Base-by-base conservation (phyloP, 1,140 invertebrate genomes). In the Harpegnathos saltator region DNA sequence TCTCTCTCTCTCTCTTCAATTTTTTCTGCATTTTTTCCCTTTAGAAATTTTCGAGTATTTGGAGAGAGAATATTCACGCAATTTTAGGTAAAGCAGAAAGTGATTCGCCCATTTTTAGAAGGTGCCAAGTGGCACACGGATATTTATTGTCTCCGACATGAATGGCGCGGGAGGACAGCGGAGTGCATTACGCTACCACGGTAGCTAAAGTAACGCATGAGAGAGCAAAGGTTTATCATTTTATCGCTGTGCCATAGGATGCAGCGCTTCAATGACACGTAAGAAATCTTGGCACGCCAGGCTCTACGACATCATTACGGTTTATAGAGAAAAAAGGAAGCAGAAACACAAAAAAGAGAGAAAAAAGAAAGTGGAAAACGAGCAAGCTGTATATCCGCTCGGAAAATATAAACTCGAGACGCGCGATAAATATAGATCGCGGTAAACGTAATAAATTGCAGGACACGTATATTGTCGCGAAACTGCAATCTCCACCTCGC, bases 171-270 rank as follows among this genome's bases (percentile, higher is more conserved):
- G 56, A 24, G 52, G 22, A 54, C 19, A 33, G 59, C 33, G 24
- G n/a, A 66, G 58, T 59, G 48, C 78, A 86, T 77, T 83, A 86
- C 38, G 58, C 58, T 24, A 19, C 19, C 54, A 73, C 69, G 74
- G 72, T 87, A 59, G 71, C 38, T 63, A 15, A 58, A 56, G 77
- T 56, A 82, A 82, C 61, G 85, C 77, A 84, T 56, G 63, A 75
- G 17, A 26, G 83, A 82, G 83, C 83, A 87, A 88, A 82, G 77
- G 83, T 88, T 88, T 88, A 88, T 88, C 77, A 77, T 78, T 88
- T 88, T 88, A 88, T 88, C 77, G 61, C 17, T 33, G 56, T 69
- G 22, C 33, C 48, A 56, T 33, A 22, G 38, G 71, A 78, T 14
- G 48, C 71, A 77, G 58, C 48, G 71, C 48, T 75, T 56, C 71